Conservation (phyloP, 2,113 vertebrate species). For the Microcebus jonahi region DNA sequence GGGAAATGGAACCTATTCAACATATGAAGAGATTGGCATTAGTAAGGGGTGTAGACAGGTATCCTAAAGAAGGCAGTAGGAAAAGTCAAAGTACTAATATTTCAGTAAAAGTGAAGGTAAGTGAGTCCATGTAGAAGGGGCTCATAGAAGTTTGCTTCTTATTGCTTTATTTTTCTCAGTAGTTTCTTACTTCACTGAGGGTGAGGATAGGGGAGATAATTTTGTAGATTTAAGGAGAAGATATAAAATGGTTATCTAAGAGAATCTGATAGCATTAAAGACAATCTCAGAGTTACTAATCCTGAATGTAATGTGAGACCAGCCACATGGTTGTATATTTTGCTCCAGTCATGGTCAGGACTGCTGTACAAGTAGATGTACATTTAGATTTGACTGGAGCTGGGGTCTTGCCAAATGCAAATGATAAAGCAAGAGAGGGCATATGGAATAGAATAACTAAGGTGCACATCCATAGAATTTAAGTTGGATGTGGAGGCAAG, state of each 20-base stretch:
- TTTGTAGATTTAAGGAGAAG: background rate
- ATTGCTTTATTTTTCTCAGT: background rate
- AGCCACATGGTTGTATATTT: background rate
- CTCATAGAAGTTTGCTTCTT: background rate
- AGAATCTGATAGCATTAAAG: background rate
- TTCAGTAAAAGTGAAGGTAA: background rate
- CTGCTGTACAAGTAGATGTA: background rate
- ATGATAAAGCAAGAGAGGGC: background rate
- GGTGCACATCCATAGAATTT: background rate
- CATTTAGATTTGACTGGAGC: background rate
- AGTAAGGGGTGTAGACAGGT: background rate
- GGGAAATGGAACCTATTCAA: background rate
- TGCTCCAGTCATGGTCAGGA: background rate
- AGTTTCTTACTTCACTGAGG: too few relatives aligned
- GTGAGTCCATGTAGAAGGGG: background rate
- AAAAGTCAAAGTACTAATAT: background rate
- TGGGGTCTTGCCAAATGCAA: background rate
- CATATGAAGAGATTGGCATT: background rate
- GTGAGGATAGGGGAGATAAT: background rate
- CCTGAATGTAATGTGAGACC: background rate
- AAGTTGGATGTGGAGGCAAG: background rate
- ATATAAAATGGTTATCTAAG: background rate
- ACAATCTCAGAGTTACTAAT: background rate
- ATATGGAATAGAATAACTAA: background rate
- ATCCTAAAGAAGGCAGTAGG: background rate